phyloP scores from a whole-genome alignment of 1,140 invertebrate genomes.

The Cyclina sinensis region DNA sequence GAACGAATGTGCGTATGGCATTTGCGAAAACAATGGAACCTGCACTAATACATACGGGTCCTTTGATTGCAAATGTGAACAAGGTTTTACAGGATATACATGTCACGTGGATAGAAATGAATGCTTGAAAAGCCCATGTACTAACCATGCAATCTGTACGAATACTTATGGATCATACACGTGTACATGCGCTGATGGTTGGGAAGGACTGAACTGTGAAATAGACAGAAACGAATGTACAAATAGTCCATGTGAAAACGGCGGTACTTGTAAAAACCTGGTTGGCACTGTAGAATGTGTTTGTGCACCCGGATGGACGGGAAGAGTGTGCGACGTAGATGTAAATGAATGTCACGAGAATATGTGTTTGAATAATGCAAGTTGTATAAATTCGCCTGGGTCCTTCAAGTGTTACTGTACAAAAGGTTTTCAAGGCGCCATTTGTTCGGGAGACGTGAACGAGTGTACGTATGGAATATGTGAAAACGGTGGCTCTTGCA shows the following conservation, averaged over 20 bases:
- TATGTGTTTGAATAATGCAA: constrained; percentile 56
- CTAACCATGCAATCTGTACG: constrained; percentile 61
- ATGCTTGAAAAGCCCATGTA: constrained; percentile 72
- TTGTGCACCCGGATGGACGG: constrained; percentile 95
- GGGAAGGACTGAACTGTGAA: constrained; percentile 50
- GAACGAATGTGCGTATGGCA: constrained; percentile 97
- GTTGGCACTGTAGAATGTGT: constrained; percentile 97
- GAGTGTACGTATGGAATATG: constrained; percentile 89
- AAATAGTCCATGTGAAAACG: constrained; percentile 95
- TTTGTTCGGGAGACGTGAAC: constrained; percentile 42
- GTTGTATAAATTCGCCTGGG: constrained; percentile 45
- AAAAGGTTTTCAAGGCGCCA: constrained; percentile 36
- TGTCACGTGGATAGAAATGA: constrained; percentile 90
- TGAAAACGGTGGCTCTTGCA: constrained; percentile 95
- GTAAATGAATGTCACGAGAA: constrained; percentile 66
- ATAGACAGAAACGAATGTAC: constrained; percentile 98
- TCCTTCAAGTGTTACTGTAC: constrained; percentile 55
- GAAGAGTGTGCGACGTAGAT: constrained; percentile 93
- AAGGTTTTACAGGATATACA: constrained; percentile 96
- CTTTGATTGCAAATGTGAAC: constrained; percentile 88
- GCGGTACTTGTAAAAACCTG: constrained; percentile 97
- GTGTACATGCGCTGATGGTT: constrained; percentile 36
- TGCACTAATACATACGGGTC: constrained; percentile 92
- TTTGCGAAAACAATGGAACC: constrained; percentile 96
- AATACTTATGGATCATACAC: constrained; percentile 29